Evolutionary conservation across 30 jellyfish, hydroid and myxozoan genomes (phyloP), one percentile per base, ranked within the genome.

Genomic region (Turritopsis rubra): DNA sequence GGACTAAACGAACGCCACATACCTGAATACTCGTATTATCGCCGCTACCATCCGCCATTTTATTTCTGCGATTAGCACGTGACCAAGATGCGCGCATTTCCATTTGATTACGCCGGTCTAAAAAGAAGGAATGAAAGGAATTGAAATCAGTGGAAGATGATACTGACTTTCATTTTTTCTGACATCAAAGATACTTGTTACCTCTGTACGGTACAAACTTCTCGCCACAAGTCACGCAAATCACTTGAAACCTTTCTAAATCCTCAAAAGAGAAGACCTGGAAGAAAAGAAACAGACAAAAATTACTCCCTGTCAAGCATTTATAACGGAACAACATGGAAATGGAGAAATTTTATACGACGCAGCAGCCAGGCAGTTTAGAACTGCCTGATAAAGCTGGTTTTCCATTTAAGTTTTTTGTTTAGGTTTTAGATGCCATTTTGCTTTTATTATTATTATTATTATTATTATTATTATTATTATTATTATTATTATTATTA

Each of bases 151-250:
- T 7, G 30, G 22, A n/a, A 68, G 77, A 7, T 7, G 77, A n/a
- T 7, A 68, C 9, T 0, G 77, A n/a, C 16, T 0, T 23, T 0
- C 0, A 68, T 41, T 41, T 13, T 41, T 3, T 41, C 13, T 41
- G n/a, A 41, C 60, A 41, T 41, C 13, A 65, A 1, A 1, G 60
- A 41, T 41, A 13, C 5, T 3, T 41, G 23, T 29, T 82, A 88
- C 96, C 96, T 75, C 71, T 82, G 78, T 73, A 54, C 21, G 96
- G 96, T 18, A 89, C 96, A 80, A 89, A 89, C 70, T 80, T 89
- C 52, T 89, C 96, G 29, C 96, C 96, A 30, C 91, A 77, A 0
- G 93, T 77, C 60, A 89, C 89, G 66, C 96, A 89, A 8, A 83
- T 26, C 8, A 52, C 23, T 60, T 89, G 96, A 75, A 54, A 74